Base-by-base conservation (phyloP, 2,888 invertebrate species). In the Linnaemya tessellans region DNA sequence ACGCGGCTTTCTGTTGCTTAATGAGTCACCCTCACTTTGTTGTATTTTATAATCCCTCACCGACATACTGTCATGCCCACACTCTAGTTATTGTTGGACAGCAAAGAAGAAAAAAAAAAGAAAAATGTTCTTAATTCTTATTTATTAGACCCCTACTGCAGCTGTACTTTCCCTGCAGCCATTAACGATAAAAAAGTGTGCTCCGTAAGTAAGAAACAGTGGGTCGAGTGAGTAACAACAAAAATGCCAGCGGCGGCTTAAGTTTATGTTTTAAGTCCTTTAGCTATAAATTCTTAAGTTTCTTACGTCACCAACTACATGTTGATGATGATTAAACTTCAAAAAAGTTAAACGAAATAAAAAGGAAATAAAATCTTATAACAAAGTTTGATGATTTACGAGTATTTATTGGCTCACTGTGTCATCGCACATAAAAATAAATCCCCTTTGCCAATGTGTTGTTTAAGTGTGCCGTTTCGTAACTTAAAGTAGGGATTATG, bases 111-210 rank as follows among this genome's bases (percentile, higher is more conserved):
- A 13, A 35, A 30, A 18, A 51, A 13, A 35, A 54, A 58, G 30
- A 49, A 11, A 35, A 22, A 22, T 43, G 3, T 78, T 77, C 78
- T 81, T 79, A 81, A 82, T 85, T 70, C 84, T 82, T 70, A 85
- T 82, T 85, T 82, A 79, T 85, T 68, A 58, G 73, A 74, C 73
- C 58, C 70, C 62, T 46, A 81, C 62, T 73, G 77, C 81, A 81
- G 77, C 68, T 77, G 65, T 68, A 67, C 80, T 62, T 67, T 2
- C 30, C 15, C 22, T 46, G 75, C 70, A 49, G 67, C 62, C 65
- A 46, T 77, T 67, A 62, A 51, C 9, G 30, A 20, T 30, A 9
- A 10, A 67, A 46, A 49, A 25, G 41, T 13, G n/a, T 65, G 64
- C 43, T 51, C 30, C 8, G 22, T 41, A 43, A 22, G 4, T 35